phyloP scores from a whole-genome alignment of 2,113 vertebrate species.

The Marmota flaviventris region DNA sequence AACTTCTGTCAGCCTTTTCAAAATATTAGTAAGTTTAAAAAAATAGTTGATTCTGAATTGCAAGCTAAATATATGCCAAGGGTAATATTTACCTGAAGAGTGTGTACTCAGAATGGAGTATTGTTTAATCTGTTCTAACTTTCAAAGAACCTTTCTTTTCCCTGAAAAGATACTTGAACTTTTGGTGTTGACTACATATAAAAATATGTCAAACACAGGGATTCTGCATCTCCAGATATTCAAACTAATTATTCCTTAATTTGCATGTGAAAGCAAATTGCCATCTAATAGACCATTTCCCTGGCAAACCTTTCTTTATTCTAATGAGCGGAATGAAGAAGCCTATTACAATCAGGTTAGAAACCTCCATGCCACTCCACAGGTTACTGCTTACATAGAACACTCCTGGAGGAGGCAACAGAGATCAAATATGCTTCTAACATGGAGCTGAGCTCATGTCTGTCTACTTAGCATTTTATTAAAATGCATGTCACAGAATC shows the following conservation, averaged over 20 bases:
- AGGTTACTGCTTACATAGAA: constrained; percentile 73
- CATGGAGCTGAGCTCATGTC: constrained; percentile 55
- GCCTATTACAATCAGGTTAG: constrained; percentile 85
- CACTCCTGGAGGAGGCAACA: constrained; percentile 16
- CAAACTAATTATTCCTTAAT: constrained; percentile 88
- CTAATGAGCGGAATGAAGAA: constrained; percentile 87
- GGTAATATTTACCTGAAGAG: constrained; percentile 65
- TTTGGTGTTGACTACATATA: constrained; percentile 72
- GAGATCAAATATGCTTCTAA: constrained; percentile 70
- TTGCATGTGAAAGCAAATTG: constrained; percentile 91
- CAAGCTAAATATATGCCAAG: constrained; percentile 35
- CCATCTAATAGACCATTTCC: constrained; percentile 88
- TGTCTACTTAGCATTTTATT: constrained; percentile 51
- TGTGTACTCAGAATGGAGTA: constrained; percentile 56
- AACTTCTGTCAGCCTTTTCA: constrained; percentile 59
- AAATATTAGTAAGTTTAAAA: constrained; percentile 65
- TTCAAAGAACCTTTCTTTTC: constrained; percentile 75
- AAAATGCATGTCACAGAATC: background rate
- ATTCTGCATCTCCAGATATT: constrained; percentile 87
- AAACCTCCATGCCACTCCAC: constrained; percentile 81
- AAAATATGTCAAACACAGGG: constrained; percentile 86
- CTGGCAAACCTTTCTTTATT: constrained; percentile 88
- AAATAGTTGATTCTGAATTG: constrained; percentile 54
- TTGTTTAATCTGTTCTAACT: constrained; percentile 74
- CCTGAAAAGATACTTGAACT: constrained; percentile 82